These are phyloP conservation scores for Psilopsiagon aurifrons DNA, from an alignment of 2,113 vertebrate genomes.

Conservation along the genomic window DNA sequence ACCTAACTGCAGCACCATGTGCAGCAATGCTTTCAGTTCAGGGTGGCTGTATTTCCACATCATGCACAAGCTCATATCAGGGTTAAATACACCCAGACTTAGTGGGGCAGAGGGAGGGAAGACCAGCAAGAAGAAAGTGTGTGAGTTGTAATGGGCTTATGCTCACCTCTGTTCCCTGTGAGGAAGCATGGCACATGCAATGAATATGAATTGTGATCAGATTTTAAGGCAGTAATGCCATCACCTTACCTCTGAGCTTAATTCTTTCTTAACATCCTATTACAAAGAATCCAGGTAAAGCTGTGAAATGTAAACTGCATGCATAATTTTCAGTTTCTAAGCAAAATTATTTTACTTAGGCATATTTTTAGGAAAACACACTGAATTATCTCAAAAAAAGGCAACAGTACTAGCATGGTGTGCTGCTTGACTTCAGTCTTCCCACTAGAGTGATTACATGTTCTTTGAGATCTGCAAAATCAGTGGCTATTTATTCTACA, in stretches of 20 bases:
- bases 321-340: background rate
- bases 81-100: background rate
- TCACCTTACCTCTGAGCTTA: background rate
- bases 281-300: background rate
- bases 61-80: background rate
- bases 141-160: background rate
- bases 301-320: background rate
- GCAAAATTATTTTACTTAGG: background rate
- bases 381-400: background rate
- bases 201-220: background rate
- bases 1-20: rapidly evolving
- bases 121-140: background rate
- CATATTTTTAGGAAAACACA: background rate
- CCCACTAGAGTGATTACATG: background rate
- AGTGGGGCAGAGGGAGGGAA: background rate
- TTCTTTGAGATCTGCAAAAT: background rate
- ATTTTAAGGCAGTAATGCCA: background rate
- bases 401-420: background rate
- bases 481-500: background rate
- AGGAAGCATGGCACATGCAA: background rate
- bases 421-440: background rate
- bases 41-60: background rate
- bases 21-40: background rate
- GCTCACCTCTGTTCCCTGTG: background rate
- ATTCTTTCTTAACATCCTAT: background rate